Evolutionary conservation across 2,113 vertebrate species (phyloP).

Genomic region (Apodemus sylvaticus): DNA sequence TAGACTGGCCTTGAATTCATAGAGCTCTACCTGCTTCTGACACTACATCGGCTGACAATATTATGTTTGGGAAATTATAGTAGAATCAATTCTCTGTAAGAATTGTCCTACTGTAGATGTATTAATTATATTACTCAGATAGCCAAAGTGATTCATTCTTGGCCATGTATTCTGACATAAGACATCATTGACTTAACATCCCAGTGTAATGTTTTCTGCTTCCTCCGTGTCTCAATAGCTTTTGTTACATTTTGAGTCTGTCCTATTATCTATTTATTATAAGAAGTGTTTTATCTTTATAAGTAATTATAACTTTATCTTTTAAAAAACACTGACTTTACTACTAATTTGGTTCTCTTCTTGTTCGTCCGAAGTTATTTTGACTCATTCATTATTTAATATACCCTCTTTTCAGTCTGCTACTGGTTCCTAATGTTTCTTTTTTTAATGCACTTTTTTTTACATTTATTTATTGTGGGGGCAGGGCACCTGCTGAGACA

Average conservation of each 20-base stretch:
- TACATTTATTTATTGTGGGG: neutral
- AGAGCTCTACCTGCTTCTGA: neutral
- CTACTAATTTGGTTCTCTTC: neutral
- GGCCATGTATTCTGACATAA: neutral
- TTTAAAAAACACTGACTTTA: slow-evolving; percentile 1
- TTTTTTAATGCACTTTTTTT: neutral
- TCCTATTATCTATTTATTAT: neutral
- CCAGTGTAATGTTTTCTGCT: neutral
- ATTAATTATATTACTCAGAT: neutral
- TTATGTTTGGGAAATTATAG: neutral
- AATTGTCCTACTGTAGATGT: neutral
- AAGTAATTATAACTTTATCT: slow-evolving; percentile 14
- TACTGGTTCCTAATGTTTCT: neutral
- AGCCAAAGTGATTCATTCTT: neutral
- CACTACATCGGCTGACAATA: neutral
- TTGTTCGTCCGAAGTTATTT: slow-evolving; percentile 34
- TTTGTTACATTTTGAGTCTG: neutral
- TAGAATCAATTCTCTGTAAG: neutral
- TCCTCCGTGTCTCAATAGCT: neutral
- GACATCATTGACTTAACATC: neutral
- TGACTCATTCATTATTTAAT: slow-evolving; percentile 23
- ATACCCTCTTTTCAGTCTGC: neutral
- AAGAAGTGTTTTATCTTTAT: neutral
- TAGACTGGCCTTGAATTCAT: neutral
- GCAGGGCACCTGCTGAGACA: neutral